Percentiles rank a stretch among this genome's conserved stretches.
phyloP scores from a whole-genome alignment of 1,140 invertebrate species.

The Subanguina moxae region DNA sequence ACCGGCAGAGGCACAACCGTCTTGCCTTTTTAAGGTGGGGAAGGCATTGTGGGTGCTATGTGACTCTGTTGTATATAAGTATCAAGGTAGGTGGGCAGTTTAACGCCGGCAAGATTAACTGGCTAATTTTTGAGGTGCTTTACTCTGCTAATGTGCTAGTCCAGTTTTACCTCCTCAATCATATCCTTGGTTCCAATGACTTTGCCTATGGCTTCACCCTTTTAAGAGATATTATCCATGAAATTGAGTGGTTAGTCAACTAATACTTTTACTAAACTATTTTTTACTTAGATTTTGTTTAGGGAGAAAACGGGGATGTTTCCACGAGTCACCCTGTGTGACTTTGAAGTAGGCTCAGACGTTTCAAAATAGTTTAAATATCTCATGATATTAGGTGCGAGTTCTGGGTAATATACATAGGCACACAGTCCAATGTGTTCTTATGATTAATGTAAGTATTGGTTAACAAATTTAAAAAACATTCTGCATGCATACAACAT shows the following conservation, averaged over 20 bases:
- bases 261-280: not conserved
- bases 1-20: constrained; percentile 47
- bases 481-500: too few relatives aligned
- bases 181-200: constrained; percentile 57
- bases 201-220: constrained; percentile 58
- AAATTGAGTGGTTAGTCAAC: constrained; percentile 54
- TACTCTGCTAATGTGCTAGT: constrained; percentile 58
- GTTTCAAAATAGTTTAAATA: constrained; percentile 2
- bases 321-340: constrained; percentile 56
- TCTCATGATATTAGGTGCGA: constrained; percentile 46
- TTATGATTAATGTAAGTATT: constrained; percentile 53
- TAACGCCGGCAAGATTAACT: not conserved
- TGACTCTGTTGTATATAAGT: constrained; percentile 58
- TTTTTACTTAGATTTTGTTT: not conserved
- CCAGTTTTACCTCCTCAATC: constrained; percentile 58
- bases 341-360: constrained; percentile 48
- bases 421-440: constrained; percentile 58
- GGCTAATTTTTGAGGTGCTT: constrained; percentile 39
- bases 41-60: constrained; percentile 58
- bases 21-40: constrained; percentile 46
- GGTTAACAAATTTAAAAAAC: not conserved
- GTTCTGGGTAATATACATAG: constrained; percentile 59
- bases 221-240: constrained; percentile 52
- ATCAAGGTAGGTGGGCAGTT: constrained; percentile 45
- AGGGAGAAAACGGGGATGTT: constrained; percentile 59